A percentile compares a stretch with the other conserved stretches of the same genome.
Evolutionary conservation across 2,888 invertebrate genomes (phyloP).

Genomic region (Andrena dorsata): DNA sequence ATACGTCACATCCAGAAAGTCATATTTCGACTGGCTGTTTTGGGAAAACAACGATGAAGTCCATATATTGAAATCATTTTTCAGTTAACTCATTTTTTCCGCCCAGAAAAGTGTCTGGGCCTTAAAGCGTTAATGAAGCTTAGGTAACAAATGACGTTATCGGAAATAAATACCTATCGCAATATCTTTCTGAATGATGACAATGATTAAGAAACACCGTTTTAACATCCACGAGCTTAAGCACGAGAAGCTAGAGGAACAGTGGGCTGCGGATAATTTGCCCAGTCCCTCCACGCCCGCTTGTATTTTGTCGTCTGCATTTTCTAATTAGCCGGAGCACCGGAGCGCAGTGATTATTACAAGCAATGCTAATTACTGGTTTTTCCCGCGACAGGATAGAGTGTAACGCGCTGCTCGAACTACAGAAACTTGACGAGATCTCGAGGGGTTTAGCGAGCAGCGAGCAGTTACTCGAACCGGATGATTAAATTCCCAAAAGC

Average conservation of each 20-base stretch:
- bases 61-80: too few species aligned
- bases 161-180: too few species aligned
- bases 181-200: too few species aligned
- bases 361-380: slow-evolving; percentile 42
- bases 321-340: slow-evolving; percentile 20
- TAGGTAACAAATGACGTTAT: too few species aligned
- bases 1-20: too few species aligned
- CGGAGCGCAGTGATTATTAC: slow-evolving; percentile 28
- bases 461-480: slow-evolving; percentile 72
- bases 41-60: too few species aligned
- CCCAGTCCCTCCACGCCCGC: not conserved
- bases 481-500: slow-evolving; percentile 78
- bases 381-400: slow-evolving; percentile 33
- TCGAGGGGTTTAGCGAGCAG: slow-evolving; percentile 54
- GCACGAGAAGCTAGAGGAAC: not conserved
- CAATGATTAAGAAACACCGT: too few species aligned
- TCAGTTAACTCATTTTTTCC: too few species aligned
- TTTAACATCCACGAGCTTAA: too few species aligned
- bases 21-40: too few species aligned
- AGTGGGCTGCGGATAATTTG: not conserved
- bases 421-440: slow-evolving; percentile 50
- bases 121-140: too few species aligned
- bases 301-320: slow-evolving; percentile 3
- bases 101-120: too few species aligned
- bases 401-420: slow-evolving; percentile 40